phyloP scores from a whole-genome alignment of 64 coral and sea anemone species.

The Exaiptasia diaphana region DNA sequence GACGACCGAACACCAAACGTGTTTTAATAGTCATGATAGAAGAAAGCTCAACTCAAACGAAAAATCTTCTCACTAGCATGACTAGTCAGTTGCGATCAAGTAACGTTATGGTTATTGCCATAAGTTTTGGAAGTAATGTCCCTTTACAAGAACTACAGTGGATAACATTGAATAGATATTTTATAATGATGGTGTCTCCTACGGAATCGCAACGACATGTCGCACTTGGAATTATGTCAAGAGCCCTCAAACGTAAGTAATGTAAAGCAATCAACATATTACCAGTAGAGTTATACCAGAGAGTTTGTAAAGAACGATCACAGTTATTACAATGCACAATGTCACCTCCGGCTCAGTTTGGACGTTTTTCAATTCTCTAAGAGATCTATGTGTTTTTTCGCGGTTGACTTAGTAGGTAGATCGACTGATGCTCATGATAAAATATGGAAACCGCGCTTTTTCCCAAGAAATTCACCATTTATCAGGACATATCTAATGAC shows the following conservation, averaged over 20 bases:
- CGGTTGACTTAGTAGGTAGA: background rate
- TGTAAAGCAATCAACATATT: background rate
- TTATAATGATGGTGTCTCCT: background rate
- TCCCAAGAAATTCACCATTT: too few relatives aligned
- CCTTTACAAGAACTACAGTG: background rate
- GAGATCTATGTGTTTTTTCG: background rate
- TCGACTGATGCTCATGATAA: too few relatives aligned
- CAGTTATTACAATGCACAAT: too few relatives aligned
- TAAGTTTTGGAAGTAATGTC: constrained; percentile 16
- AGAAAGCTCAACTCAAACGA: background rate
- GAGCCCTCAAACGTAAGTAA: constrained; percentile 8
- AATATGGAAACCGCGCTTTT: too few relatives aligned
- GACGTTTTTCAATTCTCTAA: background rate
- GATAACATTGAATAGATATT: constrained; percentile 31
- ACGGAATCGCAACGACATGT: background rate
- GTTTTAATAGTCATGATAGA: constrained; percentile 58
- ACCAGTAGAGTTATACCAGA: too few relatives aligned
- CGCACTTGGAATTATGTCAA: background rate
- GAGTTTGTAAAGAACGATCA: too few relatives aligned
- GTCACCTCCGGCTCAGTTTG: too few relatives aligned
- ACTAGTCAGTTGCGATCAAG: background rate
- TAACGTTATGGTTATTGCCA: constrained; percentile 1
- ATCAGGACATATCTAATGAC: too few relatives aligned
- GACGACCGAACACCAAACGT: constrained; percentile 21
- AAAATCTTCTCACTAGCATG: background rate